A percentile compares a stretch with the other conserved stretches of the same genome.
Conservation (phyloP, 2,888 invertebrate species). For the Microplitis deprimator region DNA sequence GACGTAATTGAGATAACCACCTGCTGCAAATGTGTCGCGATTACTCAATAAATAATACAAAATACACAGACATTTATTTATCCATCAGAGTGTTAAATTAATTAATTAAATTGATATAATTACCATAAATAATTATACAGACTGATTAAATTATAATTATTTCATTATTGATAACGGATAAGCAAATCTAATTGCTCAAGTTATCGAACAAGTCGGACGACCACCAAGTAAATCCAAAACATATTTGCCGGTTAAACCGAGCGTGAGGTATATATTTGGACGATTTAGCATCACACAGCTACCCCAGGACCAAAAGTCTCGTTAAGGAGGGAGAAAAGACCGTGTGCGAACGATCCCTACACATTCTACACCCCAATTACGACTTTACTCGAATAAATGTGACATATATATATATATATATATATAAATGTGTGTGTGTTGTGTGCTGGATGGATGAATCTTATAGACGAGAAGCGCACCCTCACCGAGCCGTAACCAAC, state of each 20-base stretch:
- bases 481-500: constrained; percentile 51
- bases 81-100: neutral
- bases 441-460: constrained; percentile 12
- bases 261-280: constrained; percentile 68
- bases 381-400: neutral
- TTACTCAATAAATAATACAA: neutral
- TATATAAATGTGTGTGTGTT: neutral
- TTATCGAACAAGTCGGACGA: constrained; percentile 53
- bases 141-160: neutral
- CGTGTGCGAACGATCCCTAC: neutral
- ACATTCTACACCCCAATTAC: neutral
- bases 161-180: neutral
- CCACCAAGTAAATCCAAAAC: constrained; percentile 67
- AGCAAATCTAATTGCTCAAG: constrained; percentile 57
- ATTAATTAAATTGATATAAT: neutral
- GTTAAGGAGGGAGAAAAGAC: constrained; percentile 4
- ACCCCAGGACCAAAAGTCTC: constrained; percentile 30
- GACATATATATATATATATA: constrained; percentile 6
- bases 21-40: constrained; percentile 22
- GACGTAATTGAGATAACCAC: constrained; percentile 23
- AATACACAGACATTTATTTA: neutral
- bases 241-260: constrained; percentile 69
- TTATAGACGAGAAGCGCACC: constrained; percentile 41
- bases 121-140: neutral
- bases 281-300: constrained; percentile 60